Conservation (phyloP, 2,113 vertebrate species). For the Leptosomus discolor region DNA sequence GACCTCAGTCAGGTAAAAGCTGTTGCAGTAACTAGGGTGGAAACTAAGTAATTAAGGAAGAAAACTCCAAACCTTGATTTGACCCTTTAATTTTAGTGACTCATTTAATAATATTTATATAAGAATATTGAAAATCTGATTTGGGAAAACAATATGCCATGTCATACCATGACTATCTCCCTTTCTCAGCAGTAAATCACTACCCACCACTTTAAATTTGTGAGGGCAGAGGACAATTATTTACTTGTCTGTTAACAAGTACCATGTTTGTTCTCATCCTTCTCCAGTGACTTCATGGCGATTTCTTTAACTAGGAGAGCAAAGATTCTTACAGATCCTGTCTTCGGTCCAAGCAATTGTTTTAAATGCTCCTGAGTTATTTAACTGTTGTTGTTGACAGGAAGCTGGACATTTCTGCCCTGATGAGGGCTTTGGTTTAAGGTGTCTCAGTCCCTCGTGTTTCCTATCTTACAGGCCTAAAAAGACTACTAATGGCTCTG, state of each 20-base stretch:
- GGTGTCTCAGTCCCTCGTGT: not conserved
- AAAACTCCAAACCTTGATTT: not conserved
- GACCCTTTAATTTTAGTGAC: not conserved
- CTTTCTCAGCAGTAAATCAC: not conserved
- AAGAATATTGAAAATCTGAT: not conserved
- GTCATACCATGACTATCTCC: not conserved
- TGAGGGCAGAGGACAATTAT: not conserved
- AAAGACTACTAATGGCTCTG: not conserved
- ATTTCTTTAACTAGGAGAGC: not conserved
- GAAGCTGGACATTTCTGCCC: not conserved
- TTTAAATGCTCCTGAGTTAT: not conserved
- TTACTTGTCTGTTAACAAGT: not conserved
- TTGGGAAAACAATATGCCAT: not conserved
- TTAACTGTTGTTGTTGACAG: not conserved
- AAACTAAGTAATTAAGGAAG: not conserved
- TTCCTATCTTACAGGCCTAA: not conserved
- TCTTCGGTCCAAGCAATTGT: constrained; percentile 6
- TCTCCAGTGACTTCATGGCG: not conserved
- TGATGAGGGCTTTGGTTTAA: not conserved
- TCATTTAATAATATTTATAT: not conserved
- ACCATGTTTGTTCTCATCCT: not conserved
- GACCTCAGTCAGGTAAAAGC: not conserved
- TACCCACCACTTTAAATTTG: not conserved
- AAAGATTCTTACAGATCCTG: not conserved
- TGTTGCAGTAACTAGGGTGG: not conserved